Evolutionary conservation across 2,797 vertebrate species (phyloP), one percentile per base, ranked within the genome.

Genomic region (Muscicapa striata): DNA sequence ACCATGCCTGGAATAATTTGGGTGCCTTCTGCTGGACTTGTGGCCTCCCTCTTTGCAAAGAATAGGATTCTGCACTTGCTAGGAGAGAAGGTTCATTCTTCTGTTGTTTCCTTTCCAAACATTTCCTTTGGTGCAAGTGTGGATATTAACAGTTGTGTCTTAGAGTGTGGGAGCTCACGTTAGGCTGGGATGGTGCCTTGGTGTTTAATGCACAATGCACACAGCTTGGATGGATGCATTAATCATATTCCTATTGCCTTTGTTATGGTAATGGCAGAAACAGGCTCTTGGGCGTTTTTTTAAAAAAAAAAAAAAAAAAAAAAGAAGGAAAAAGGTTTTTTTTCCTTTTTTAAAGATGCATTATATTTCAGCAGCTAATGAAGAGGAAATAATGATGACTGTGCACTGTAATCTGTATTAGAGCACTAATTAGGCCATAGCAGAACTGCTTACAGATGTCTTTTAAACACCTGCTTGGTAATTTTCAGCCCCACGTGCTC

Each of bases 371-470:
- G 92, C 89, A 88, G 83, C 90, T 97, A 97, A 98, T 97, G 97
- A 97, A 97, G 94, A 95, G 90, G 96, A 97, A 98, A 97, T 97
- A 97, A 96, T 86, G 97, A 97, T 97, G 97, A 97, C 87, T 90
- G 40, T 87, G 96, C 94, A 95, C 57, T 93, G 70, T 93, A 90
- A 89, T 97, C 94, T 95, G 87, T 91, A 95, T 96, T 92, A 95
- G 84, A 94, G 78, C 95, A 79, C 96, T 97, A 97, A 98, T 98
- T 97, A 97, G 93, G 88, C 81, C 18, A 69, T 17, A 77, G 81
- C 74, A 95, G 94, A 97, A 96, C 82, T 97, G 97, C 97, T 97
- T 96, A 93, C 72, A 38, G 94, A 73, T 91, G 92, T 94, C 92
- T 97, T 97, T 97, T 94, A 90, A 93, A 96, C 97, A 97, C 97